A percentile compares a stretch with the other conserved stretches of the same genome.
phyloP scores from a whole-genome alignment of 1,140 invertebrate species.

The Drosophila ambigua region DNA sequence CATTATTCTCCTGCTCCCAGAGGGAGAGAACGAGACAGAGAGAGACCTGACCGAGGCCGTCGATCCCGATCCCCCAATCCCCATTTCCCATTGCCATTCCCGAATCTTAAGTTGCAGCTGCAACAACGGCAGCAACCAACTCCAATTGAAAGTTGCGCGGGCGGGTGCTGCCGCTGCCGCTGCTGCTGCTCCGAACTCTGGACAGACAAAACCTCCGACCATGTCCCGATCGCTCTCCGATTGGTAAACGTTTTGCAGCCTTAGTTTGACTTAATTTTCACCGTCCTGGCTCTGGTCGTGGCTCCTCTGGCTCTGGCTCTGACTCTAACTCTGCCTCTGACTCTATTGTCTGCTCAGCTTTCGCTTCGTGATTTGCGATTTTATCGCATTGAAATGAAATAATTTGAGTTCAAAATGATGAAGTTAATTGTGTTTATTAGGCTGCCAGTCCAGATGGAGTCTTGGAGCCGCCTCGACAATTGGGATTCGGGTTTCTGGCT shows the following conservation, averaged over 20 bases:
- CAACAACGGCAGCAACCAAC: constrained; percentile 32
- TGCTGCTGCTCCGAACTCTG: constrained; percentile 18
- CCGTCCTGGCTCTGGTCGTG: constrained; percentile 41
- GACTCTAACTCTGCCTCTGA: too few species aligned
- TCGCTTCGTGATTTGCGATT: constrained; percentile 83
- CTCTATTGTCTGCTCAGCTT: constrained; percentile 57
- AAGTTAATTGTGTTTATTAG: constrained; percentile 84
- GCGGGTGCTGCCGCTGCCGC: constrained; percentile 34
- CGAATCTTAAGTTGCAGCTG: constrained; percentile 41
- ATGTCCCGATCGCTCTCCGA: constrained; percentile 68
- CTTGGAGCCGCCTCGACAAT: constrained; percentile 8
- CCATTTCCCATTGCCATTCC: constrained; percentile 37
- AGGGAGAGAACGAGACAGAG: background rate
- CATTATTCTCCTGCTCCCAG: constrained; percentile 64
- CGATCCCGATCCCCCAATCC: constrained; percentile 44
- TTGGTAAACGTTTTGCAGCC: constrained; percentile 73
- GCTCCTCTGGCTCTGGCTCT: constrained; percentile 34
- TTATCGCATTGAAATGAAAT: constrained; percentile 84
- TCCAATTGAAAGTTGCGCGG: constrained; percentile 66
- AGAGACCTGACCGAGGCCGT: constrained; percentile 48
- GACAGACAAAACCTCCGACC: constrained; percentile 36
- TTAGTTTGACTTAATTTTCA: constrained; percentile 83
- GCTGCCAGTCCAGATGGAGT: constrained; percentile 71
- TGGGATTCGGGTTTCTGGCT: constrained; percentile 47
- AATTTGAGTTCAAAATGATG: constrained; percentile 84